Evolutionary conservation across 2,113 vertebrate species (phyloP), one percentile per base, ranked within the genome.

Genomic region (Shinisaurus crocodilurus): DNA sequence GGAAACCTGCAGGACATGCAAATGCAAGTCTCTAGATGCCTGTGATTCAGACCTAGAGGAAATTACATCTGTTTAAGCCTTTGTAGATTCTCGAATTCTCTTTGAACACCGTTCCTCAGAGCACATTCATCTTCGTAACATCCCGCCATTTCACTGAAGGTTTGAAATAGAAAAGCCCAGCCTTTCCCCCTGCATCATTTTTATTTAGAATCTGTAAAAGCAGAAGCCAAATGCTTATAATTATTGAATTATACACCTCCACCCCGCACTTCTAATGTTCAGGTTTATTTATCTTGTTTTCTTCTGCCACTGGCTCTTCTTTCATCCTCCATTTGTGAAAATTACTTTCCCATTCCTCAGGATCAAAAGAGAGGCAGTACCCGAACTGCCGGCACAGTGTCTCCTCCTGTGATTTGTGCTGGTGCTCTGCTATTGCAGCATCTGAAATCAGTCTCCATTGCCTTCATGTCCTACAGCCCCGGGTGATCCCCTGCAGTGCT

Each of bases 281-380:
- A 50, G 43, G 40, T 84, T 90, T 94, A 87, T 93, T 95, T 92
- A 90, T 93, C 75, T 95, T 90, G 43, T 83, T 93, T 93, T 89
- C 2, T 80, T 92, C 60, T 93, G 83, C 84, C 82, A 93, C 9
- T 75, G 88, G 87, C 81, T 65, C 72, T 90, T 85, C 77, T 95
- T 87, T 85, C 85, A 91, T 75, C 43, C 69, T 74, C 91, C 80
- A 87, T 94, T 95, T 95, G 48, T 83, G 82, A 91, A 95, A 90
- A 91, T 81, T 89, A 72, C 29, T 76, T 63, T 90, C 77, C 88
- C 74, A 77, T 80, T 89, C 25, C 70, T 92, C 45, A 76, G 84
- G 82, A 93, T 91, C 88, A 95, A 94, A 94, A 82, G 37, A 91
- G 92, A 94, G 67, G 12, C 0, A 3, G 2, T 85, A 80, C 54